Evolutionary conservation across 1,140 invertebrate genomes (phyloP).

Genomic region (Oryctes rhinoceros): DNA sequence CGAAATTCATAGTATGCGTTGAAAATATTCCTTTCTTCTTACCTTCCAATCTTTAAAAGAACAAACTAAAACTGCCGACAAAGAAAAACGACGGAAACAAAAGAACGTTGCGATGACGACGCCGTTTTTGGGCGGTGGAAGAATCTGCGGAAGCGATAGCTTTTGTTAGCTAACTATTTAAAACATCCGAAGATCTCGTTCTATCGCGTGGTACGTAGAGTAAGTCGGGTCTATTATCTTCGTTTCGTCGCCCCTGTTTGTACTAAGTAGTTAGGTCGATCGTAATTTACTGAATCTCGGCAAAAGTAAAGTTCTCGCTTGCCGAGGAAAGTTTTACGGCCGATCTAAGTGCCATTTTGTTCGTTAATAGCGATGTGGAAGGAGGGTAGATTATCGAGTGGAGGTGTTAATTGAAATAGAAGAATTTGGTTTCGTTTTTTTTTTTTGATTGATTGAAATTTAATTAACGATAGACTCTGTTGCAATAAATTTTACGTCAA

Average conservation of each 20-base stretch:
- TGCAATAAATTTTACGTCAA: neutral
- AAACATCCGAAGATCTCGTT: neutral
- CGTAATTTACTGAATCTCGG: slow-evolving; percentile 13
- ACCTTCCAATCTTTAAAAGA: too few species aligned
- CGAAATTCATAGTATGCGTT: too few species aligned
- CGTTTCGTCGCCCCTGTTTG: neutral
- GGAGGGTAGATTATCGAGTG: neutral
- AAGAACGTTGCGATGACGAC: neutral
- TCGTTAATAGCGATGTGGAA: neutral
- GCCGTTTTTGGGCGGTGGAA: neutral
- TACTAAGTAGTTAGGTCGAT: slow-evolving; percentile 3
- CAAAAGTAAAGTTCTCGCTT: neutral
- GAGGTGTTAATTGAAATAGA: slow-evolving; percentile 3
- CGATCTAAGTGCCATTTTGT: slow-evolving; percentile 4
- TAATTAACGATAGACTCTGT: neutral
- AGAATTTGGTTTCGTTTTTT: neutral
- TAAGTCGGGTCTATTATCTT: neutral
- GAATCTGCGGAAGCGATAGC: too few species aligned
- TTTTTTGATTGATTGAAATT: neutral
- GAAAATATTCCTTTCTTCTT: too few species aligned
- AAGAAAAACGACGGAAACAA: neutral
- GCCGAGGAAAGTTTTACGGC: neutral
- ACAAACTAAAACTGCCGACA: neutral
- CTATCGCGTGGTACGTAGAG: neutral
- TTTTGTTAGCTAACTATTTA: neutral